A percentile compares a stretch with the other conserved stretches of the same genome.
Conservation (phyloP, 2,888 invertebrate species). For the Himalopsyche anomala region DNA sequence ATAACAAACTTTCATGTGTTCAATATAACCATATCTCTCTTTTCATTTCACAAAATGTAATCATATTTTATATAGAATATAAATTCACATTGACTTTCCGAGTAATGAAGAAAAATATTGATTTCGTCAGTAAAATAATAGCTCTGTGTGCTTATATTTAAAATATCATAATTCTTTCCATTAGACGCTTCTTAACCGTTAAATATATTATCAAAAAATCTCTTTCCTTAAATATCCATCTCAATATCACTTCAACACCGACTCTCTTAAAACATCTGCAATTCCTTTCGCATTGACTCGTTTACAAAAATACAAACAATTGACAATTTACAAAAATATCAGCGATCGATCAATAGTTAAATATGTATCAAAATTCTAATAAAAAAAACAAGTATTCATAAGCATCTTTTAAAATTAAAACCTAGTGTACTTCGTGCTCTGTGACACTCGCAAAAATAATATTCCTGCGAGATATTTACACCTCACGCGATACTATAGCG, state of each 20-base stretch:
- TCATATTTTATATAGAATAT: slow-evolving; percentile 34
- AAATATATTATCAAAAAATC: slow-evolving; percentile 48
- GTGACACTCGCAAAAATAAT: background rate
- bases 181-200: slow-evolving; percentile 16
- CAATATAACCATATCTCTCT: slow-evolving; percentile 56
- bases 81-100: slow-evolving; percentile 47
- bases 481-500: background rate
- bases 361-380: slow-evolving; percentile 9
- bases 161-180: slow-evolving; percentile 42
- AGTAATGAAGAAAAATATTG: slow-evolving; percentile 63
- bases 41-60: slow-evolving; percentile 50
- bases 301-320: slow-evolving; percentile 66
- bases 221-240: slow-evolving; percentile 55
- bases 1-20: slow-evolving; percentile 61
- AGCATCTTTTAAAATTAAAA: slow-evolving; percentile 51
- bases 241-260: slow-evolving; percentile 61
- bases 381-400: slow-evolving; percentile 35
- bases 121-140: slow-evolving; percentile 47
- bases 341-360: slow-evolving; percentile 57
- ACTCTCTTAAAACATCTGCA: slow-evolving; percentile 69
- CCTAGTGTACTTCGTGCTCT: slow-evolving; percentile 63
- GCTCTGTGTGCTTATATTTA: slow-evolving; percentile 47
- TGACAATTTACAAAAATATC: slow-evolving; percentile 71
- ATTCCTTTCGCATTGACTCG: slow-evolving; percentile 75
- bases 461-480: slow-evolving; percentile 44